Evolutionary conservation across 2,113 vertebrate species (phyloP).

Genomic region (Protobothrops flavoviridis): DNA sequence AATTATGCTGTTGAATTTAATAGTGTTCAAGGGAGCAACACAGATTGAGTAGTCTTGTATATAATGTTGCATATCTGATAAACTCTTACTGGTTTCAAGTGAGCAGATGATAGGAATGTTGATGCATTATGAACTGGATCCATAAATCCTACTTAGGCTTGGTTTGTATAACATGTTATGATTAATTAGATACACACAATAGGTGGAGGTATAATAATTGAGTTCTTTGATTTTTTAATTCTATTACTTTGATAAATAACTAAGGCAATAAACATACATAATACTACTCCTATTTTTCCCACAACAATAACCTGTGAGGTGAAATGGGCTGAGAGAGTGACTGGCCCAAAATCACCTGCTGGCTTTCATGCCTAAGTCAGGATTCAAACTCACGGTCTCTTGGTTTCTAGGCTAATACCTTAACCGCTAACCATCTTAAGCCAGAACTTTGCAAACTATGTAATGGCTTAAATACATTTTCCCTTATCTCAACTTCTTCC

Average conservation of each 20-base stretch:
- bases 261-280: background rate
- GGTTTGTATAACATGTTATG: background rate
- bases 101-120: background rate
- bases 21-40: background rate
- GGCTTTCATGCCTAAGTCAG: background rate
- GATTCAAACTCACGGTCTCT: background rate
- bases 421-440: background rate
- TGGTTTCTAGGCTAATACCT: background rate
- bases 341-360: background rate
- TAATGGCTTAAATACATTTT: no score
- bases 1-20: background rate
- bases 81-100: background rate
- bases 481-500: no score
- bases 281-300: background rate
- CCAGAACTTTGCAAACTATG: no score
- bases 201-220: background rate
- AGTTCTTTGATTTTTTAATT: background rate
- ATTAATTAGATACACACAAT: background rate
- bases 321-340: background rate
- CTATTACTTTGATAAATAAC: background rate
- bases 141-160: background rate
- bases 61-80: background rate
- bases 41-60: background rate
- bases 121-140: background rate
- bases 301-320: background rate